Percentiles rank a stretch among this genome's conserved stretches.
Evolutionary conservation across 2,888 invertebrate species (phyloP).

Genomic region (Stenoptilia bipunctidactyla): DNA sequence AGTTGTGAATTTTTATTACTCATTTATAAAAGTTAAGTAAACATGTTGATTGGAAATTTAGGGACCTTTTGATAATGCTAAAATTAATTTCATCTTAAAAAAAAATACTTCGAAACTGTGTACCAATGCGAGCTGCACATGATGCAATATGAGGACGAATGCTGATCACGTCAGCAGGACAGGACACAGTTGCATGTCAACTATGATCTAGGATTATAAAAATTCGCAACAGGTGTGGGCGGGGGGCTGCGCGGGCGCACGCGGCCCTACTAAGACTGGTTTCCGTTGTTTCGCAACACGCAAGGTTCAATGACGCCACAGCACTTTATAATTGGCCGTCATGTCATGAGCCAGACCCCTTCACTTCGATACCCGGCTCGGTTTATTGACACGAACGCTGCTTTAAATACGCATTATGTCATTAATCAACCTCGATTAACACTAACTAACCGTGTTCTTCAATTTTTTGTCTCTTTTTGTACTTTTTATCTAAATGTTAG

Average conservation of each 20-base stretch:
- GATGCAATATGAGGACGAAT: slow-evolving; percentile 45
- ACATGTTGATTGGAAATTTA: too few species aligned
- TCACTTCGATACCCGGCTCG: slow-evolving; percentile 22
- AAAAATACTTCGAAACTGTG: too few species aligned
- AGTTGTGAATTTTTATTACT: too few species aligned
- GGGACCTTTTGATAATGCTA: too few species aligned
- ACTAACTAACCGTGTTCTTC: too few species aligned
- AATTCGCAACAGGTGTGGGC: slow-evolving; percentile 62
- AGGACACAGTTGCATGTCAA: slow-evolving; percentile 51
- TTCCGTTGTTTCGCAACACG: slow-evolving; percentile 72
- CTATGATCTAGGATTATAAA: slow-evolving; percentile 67
- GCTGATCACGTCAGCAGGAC: slow-evolving; percentile 41
- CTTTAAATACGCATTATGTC: slow-evolving; percentile 10
- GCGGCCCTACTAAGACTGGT: slow-evolving; percentile 58
- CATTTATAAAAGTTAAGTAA: too few species aligned
- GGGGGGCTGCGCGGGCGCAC: slow-evolving; percentile 20
- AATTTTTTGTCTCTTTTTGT: too few species aligned
- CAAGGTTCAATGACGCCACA: slow-evolving; percentile 66
- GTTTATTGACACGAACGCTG: slow-evolving; percentile 12
- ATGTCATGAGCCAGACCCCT: slow-evolving; percentile 54
- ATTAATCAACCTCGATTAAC: slow-evolving; percentile 17
- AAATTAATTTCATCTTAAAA: too few species aligned
- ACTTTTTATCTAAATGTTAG: too few species aligned
- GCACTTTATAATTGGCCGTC: slow-evolving; percentile 56
- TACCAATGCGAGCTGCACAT: slow-evolving; percentile 23